These are phyloP conservation scores for Acanthopleura granulata DNA, from an alignment of 2,888 invertebrate species.

Conservation along the genomic window DNA sequence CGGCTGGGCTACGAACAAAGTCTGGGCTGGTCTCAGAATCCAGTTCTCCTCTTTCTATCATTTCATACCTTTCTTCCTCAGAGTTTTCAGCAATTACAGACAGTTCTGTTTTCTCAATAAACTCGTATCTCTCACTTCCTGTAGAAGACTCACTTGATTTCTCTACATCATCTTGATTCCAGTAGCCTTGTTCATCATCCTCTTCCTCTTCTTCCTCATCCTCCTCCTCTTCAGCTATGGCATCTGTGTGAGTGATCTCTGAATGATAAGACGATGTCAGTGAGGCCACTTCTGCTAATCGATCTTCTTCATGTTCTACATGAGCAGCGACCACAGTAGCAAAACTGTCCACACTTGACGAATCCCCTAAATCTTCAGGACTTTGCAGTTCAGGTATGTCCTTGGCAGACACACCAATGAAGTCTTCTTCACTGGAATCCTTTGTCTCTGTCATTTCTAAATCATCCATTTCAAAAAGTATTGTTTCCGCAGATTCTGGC, in stretches of 20 bases:
- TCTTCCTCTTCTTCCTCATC: conserved; percentile 73
- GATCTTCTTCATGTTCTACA: conserved; percentile 73
- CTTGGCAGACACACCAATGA: not conserved
- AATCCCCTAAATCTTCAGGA: conserved; percentile 59
- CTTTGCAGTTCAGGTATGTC: conserved; percentile 23
- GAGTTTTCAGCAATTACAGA: conserved; percentile 63
- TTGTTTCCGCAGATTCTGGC: conserved; percentile 22
- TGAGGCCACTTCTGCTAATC: conserved; percentile 73
- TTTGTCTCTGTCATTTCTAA: not conserved
- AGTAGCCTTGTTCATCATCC: conserved; percentile 29
- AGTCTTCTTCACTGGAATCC: not conserved
- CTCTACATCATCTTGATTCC: conserved; percentile 25
- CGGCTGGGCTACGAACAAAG: conserved; percentile 14
- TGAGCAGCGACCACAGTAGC: conserved; percentile 66
- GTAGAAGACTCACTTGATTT: conserved; percentile 49
- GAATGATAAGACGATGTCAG: conserved; percentile 71
- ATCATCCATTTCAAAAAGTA: conserved; percentile 18
- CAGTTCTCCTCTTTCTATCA: conserved; percentile 74
- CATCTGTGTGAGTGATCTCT: conserved; percentile 72
- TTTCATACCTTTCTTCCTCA: conserved; percentile 71
- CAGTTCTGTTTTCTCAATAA: conserved; percentile 56
- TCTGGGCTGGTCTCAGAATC: conserved; percentile 43
- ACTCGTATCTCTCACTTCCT: conserved; percentile 64
- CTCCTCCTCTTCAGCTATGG: conserved; percentile 73
- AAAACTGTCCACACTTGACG: conserved; percentile 68